Evolutionary conservation across 1,140 invertebrate species (phyloP).

Genomic region (Magallana angulata): DNA sequence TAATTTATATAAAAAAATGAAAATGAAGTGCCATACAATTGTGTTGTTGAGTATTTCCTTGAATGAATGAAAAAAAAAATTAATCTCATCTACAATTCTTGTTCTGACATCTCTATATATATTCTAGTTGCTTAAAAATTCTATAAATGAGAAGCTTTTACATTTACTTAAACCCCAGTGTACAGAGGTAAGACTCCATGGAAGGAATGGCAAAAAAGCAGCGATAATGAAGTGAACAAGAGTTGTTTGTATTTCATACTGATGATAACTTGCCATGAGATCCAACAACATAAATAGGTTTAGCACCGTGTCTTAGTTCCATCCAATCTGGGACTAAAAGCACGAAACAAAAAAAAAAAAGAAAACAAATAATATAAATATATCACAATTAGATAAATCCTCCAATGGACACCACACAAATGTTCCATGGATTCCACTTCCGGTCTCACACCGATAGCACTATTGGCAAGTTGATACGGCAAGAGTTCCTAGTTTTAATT

Average conservation of each 20-base stretch:
- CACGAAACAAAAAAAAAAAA: not conserved
- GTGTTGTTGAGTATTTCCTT: too few relatives aligned
- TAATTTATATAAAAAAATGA: too few relatives aligned
- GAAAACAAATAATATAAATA: not conserved
- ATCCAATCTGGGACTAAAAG: not conserved
- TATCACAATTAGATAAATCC: not conserved
- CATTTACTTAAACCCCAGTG: not conserved
- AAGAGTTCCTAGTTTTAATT: not conserved
- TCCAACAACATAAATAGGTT: slow-evolving; percentile 17
- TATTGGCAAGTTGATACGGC: slow-evolving; percentile 29
- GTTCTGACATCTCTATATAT: too few relatives aligned
- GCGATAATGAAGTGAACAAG: not conserved
- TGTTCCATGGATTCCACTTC: slow-evolving; percentile 25
- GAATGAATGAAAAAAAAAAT: too few relatives aligned
- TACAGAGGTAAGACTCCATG: not conserved
- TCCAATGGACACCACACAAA: not conserved
- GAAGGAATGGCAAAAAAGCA: slow-evolving; percentile 20
- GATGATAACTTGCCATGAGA: not conserved
- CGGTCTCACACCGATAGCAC: slow-evolving; percentile 16
- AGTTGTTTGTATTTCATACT: not conserved
- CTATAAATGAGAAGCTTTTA: too few relatives aligned
- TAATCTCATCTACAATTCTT: too few relatives aligned
- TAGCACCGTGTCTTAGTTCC: slow-evolving; percentile 31
- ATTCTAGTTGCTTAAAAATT: too few relatives aligned
- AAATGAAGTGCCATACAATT: too few relatives aligned